phyloP scores from a whole-genome alignment of 2,797 vertebrate genomes.

The Acrossocheilus fasciatus region DNA sequence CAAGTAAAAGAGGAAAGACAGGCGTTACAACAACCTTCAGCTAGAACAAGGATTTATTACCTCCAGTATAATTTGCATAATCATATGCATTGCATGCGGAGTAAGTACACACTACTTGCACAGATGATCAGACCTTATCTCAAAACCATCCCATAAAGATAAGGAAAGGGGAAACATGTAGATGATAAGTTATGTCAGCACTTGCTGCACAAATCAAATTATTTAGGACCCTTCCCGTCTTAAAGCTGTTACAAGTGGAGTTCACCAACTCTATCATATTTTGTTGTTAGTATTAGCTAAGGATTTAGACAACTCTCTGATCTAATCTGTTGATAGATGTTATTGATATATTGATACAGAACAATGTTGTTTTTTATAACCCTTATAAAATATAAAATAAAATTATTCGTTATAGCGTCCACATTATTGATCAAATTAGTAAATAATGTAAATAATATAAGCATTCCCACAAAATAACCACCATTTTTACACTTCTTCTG shows the following conservation, averaged over 20 bases:
- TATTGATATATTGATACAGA: not conserved
- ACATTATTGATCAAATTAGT: not conserved
- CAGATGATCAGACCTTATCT: conserved; percentile 80
- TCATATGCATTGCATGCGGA: conserved; percentile 77
- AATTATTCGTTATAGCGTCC: not conserved
- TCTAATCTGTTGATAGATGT: conserved; percentile 30
- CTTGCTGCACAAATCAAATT: conserved; percentile 74
- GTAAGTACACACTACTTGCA: conserved; percentile 75
- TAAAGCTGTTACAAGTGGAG: conserved; percentile 62
- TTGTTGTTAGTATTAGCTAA: conserved; percentile 43
- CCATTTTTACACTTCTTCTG: not conserved
- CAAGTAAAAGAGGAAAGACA: conserved; percentile 58
- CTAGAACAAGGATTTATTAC: conserved; percentile 78
- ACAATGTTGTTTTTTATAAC: not conserved
- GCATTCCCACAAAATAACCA: not conserved
- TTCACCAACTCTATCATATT: conserved; percentile 53
- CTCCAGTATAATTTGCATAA: conserved; percentile 80
- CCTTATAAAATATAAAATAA: no score
- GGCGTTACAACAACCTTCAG: conserved; percentile 58
- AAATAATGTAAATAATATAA: not conserved
- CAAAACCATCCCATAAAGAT: conserved; percentile 75
- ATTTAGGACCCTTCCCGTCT: conserved; percentile 67
- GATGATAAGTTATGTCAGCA: conserved; percentile 71
- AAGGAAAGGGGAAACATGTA: conserved; percentile 63
- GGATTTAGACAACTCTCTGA: conserved; percentile 41